Base-by-base conservation (phyloP, 2,888 invertebrate genomes). In the Halictus ligatus region DNA sequence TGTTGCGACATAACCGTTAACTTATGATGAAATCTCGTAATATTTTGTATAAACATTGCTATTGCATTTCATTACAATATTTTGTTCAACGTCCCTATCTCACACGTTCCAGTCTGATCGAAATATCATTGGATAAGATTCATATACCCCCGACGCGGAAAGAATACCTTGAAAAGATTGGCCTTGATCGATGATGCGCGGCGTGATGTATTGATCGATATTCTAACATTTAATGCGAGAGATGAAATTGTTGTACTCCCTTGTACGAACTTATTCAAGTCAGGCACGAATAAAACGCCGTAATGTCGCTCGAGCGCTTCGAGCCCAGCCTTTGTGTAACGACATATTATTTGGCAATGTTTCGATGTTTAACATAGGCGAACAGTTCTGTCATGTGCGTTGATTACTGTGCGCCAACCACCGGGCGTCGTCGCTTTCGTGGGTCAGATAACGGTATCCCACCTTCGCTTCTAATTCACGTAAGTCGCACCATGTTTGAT, bases 401-500 rank as follows among this genome's bases (percentile, higher is more conserved):
- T 94, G 93, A 80, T 91, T 88, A 54, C 92, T 92, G 83, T 95
- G 94, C 40, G 96, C 96, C 91, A 97, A 97, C 99, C 99, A 99
- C 90, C 98, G 96, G n/a, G 97, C 97, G 94, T 99, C 99, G 94
- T 99, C 99, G 48, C 98, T 98, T 95, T 98, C 98, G 91, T 99
- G 98, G 12, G 99, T 99, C 89, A 99, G 96, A 95, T 98, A 99
- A 25, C 98, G 96, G 86, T 97, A 96, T 46, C 97, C 97, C 58
- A 98, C 97, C 82, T 94, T 93, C 67, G 96, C 96, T 96, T 99
- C 99, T 80, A 99, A 96, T 92, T 97, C 97, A 80, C 99, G 97
- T 92, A 99, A 96, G 96, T 99, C 99, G 91, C 97, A 97, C 99
- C 99, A 99, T 8, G 99, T 99, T 95, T 98, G 97, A 94, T 98